phyloP scores from a whole-genome alignment of 2,113 vertebrate species.

The Tylochromis polylepis region DNA sequence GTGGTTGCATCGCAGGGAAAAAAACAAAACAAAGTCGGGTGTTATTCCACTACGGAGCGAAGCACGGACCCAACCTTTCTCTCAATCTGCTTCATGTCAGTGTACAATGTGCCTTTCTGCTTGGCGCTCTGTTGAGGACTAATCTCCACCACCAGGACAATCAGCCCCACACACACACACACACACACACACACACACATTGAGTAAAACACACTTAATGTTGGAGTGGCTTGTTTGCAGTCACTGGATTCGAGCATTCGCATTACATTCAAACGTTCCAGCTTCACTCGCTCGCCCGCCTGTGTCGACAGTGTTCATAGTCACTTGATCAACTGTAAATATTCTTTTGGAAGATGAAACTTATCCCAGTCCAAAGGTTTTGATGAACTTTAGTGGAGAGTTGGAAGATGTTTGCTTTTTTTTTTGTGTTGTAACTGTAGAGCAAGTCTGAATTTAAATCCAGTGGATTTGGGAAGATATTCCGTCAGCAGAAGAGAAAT shows the following conservation, averaged over 20 bases:
- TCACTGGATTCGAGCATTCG: background rate
- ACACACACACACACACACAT: background rate
- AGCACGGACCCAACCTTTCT: background rate
- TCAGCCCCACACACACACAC: background rate
- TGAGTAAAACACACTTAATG: background rate
- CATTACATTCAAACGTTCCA: background rate
- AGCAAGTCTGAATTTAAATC: slow-evolving; percentile 55
- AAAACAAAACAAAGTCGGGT: background rate
- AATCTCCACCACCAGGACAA: slow-evolving; percentile 25
- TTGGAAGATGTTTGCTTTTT: background rate
- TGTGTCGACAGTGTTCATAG: slow-evolving; percentile 31
- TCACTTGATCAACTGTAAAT: slow-evolving; percentile 40
- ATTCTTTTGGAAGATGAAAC: background rate
- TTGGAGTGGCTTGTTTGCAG: background rate
- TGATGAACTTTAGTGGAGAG: slow-evolving; percentile 18
- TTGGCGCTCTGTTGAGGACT: background rate
- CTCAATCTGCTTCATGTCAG: background rate
- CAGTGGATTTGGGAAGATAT: slow-evolving; percentile 64
- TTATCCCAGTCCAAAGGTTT: background rate
- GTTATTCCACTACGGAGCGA: background rate
- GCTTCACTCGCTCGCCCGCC: background rate
- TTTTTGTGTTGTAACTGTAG: background rate
- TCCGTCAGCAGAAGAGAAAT: background rate
- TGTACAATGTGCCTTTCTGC: slow-evolving; percentile 46
- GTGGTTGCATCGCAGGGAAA: slow-evolving; percentile 7